Evolutionary conservation across 2,113 vertebrate species (phyloP).

Genomic region (Melanotaenia duboulayi): DNA sequence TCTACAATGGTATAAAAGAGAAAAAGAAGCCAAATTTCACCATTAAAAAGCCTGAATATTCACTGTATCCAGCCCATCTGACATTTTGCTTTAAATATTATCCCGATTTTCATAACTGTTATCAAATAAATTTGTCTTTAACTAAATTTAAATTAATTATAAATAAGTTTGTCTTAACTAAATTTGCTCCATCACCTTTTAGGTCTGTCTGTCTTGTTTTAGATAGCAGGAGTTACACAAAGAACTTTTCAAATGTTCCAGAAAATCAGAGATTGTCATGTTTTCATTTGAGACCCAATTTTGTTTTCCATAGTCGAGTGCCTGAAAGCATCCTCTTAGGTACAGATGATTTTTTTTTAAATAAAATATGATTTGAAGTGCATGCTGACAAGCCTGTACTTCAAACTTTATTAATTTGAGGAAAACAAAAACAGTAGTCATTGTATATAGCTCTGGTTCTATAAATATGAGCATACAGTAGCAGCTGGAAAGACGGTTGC

Average conservation of each 20-base stretch:
- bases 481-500: too few relatives aligned
- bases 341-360: too few relatives aligned
- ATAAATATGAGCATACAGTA: neutral
- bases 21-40: neutral
- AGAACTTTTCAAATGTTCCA: too few relatives aligned
- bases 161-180: neutral
- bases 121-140: too few relatives aligned
- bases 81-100: neutral
- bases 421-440: neutral
- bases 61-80: neutral
- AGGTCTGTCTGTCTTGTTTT: too few relatives aligned
- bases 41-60: neutral
- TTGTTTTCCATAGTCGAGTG: too few relatives aligned
- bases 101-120: neutral
- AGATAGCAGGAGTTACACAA: neutral
- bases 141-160: too few relatives aligned
- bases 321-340: too few relatives aligned
- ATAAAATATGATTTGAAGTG: neutral
- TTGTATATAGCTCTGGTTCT: neutral
- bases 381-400: neutral
- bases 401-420: neutral
- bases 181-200: neutral
- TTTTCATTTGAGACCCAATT: too few relatives aligned
- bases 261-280: too few relatives aligned
- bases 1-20: neutral